Conservation (phyloP, 2,797 vertebrate species). For the Manis pentadactyla region DNA sequence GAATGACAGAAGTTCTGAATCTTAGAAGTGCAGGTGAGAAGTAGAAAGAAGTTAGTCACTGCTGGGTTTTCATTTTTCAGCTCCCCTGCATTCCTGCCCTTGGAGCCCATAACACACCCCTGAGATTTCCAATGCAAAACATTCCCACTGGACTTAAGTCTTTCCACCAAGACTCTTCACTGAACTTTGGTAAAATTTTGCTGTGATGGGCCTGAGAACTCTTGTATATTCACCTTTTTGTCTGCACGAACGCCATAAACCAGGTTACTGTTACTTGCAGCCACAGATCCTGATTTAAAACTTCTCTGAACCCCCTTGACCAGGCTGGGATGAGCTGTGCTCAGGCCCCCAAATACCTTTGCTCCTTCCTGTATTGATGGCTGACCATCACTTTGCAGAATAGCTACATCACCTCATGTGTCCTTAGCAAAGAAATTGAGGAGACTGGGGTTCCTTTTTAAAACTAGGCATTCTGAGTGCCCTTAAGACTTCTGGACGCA, state of each 20-base stretch:
- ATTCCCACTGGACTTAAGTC: background rate
- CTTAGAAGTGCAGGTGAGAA: background rate
- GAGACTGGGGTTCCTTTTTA: background rate
- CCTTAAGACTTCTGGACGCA: background rate
- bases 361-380: background rate
- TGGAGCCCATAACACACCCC: background rate
- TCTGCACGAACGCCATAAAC: background rate
- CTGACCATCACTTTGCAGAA: background rate
- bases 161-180: background rate
- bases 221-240: background rate
- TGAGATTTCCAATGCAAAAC: background rate
- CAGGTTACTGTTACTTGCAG: background rate
- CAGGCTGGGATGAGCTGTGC: background rate
- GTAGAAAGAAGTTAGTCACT: background rate
- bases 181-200: background rate
- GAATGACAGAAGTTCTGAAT: background rate
- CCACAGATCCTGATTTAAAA: background rate
- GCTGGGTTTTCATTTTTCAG: background rate
- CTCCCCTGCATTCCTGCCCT: background rate
- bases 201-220: background rate
- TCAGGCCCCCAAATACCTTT: background rate
- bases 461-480: background rate
- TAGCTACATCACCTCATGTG: background rate
- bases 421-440: background rate
- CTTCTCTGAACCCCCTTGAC: background rate